Evolutionary conservation across 2,113 vertebrate species (phyloP).

Genomic region (Felis catus): DNA sequence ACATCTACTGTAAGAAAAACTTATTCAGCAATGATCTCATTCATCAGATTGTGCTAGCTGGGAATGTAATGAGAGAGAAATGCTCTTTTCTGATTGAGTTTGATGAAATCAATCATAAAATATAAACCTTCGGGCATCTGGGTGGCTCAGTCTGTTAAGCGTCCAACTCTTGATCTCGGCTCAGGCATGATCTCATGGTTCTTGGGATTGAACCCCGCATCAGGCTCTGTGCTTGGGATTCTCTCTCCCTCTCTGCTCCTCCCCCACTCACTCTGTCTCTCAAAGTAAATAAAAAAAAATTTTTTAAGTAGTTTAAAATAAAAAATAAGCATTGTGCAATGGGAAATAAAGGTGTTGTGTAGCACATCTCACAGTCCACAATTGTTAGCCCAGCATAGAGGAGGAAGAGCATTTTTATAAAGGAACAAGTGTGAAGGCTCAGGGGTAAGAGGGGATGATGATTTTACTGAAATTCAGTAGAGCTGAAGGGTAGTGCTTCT

Average conservation of each 20-base stretch:
- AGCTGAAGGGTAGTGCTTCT: background rate
- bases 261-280: too few species aligned
- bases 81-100: background rate
- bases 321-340: background rate
- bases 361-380: background rate
- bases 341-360: background rate
- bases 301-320: background rate
- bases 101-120: background rate
- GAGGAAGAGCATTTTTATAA: background rate
- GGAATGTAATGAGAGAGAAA: background rate
- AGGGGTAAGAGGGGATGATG: background rate
- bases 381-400: background rate
- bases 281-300: too few species aligned
- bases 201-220: too few species aligned
- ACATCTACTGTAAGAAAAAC: background rate
- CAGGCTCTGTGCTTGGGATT: too few species aligned
- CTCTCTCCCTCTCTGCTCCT: too few species aligned
- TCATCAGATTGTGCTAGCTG: background rate
- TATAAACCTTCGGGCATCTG: background rate
- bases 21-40: background rate
- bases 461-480: background rate
- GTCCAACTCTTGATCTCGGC: too few species aligned
- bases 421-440: background rate
- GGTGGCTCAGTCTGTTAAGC: too few species aligned
- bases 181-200: too few species aligned